Evolutionary conservation across 2,797 vertebrate species (phyloP).

Genomic region (Parauchenoglanis ngamensis): DNA sequence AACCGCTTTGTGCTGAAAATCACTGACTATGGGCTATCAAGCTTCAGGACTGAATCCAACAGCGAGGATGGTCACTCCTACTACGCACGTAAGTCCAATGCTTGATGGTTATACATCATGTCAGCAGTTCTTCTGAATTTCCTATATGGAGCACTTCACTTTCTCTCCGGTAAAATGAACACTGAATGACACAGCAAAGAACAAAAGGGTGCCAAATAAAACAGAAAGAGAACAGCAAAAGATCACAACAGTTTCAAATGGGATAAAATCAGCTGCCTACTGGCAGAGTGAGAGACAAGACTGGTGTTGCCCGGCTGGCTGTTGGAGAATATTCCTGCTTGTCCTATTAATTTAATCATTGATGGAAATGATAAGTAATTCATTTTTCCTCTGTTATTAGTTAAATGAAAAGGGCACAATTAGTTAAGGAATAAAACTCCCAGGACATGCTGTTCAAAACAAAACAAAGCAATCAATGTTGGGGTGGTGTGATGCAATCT

Average conservation of each 20-base stretch:
- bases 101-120: background rate
- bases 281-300: background rate
- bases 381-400: background rate
- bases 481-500: background rate
- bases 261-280: background rate
- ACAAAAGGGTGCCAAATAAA: background rate
- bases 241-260: background rate
- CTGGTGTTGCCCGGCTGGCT: background rate
- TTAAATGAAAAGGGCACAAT: background rate
- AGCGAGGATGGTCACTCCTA: constrained; percentile 78
- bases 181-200: background rate
- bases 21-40: constrained; percentile 91
- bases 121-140: background rate
- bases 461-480: background rate
- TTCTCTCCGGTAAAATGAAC: background rate
- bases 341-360: background rate
- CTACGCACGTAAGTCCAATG: constrained; percentile 85
- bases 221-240: background rate
- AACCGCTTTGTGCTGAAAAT: constrained; percentile 95
- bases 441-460: background rate
- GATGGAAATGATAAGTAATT: background rate
- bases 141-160: background rate
- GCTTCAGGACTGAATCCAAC: constrained; percentile 74
- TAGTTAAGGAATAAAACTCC: background rate
- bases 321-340: background rate